Conservation (phyloP, 2,888 invertebrate genomes). For the Prenolepis imparis region DNA sequence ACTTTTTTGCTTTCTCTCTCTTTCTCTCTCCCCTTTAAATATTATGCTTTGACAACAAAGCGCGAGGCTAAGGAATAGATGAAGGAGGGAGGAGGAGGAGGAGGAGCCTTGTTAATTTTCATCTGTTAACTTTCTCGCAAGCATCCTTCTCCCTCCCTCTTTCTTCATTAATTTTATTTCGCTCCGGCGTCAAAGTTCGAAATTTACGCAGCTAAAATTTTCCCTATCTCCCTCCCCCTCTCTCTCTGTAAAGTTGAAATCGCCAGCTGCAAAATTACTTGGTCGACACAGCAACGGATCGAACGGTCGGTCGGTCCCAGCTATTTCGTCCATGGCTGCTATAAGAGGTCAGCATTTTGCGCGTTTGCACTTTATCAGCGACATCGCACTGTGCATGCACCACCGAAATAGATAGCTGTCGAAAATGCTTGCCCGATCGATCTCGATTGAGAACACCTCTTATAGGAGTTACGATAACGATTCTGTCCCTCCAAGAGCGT, state of each 20-base stretch:
- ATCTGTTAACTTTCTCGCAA: constrained; percentile 7
- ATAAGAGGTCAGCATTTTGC: constrained; percentile 20
- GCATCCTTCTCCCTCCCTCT: too few relatives aligned
- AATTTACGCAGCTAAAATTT: constrained; percentile 42
- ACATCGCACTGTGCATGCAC: background rate
- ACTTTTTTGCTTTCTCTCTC: background rate
- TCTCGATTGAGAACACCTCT: background rate
- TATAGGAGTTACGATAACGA: constrained; percentile 20
- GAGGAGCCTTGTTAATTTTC: constrained; percentile 23
- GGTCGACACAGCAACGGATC: constrained; percentile 1
- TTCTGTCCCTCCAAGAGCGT: background rate
- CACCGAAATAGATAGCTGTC: background rate
- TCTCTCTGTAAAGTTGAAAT: constrained; percentile 25
- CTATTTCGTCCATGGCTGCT: constrained; percentile 27
- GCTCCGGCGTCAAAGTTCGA: constrained; percentile 28
- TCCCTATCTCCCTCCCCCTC: background rate
- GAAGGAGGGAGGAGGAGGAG: background rate
- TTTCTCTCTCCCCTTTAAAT: background rate
- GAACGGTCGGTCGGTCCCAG: background rate
- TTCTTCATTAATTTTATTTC: constrained; percentile 10
- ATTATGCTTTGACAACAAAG: constrained; percentile 1
- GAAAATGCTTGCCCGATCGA: constrained; percentile 21
- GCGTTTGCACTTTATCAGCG: constrained; percentile 6
- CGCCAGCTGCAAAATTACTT: constrained; percentile 47
- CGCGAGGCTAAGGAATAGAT: background rate